Percentiles rank a stretch among this genome's conserved stretches.
Evolutionary conservation across 2,888 invertebrate genomes (phyloP).

Genomic region (Tetragnatha montana): DNA sequence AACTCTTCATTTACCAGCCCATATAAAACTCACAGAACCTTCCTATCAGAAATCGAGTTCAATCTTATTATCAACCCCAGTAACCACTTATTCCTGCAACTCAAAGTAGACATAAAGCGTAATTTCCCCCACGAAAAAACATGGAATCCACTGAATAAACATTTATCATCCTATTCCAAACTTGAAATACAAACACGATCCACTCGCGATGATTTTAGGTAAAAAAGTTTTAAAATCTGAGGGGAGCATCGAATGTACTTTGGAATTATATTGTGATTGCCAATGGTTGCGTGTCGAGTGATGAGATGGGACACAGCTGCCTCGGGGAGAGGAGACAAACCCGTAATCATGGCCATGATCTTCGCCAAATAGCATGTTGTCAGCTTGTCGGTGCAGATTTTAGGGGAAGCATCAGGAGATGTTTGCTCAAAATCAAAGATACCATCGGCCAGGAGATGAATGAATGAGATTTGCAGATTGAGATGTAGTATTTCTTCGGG

Average conservation of each 20-base stretch:
- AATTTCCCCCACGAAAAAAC: too few relatives aligned
- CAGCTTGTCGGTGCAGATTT: constrained; percentile 7
- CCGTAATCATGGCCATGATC: constrained; percentile 42
- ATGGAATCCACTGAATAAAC: not conserved
- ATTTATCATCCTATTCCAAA: constrained; percentile 26
- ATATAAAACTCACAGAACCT: too few relatives aligned
- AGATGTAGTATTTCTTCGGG: too few relatives aligned
- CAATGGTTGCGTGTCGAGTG: constrained; percentile 3
- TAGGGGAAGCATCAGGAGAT: not conserved
- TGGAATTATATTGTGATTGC: constrained; percentile 35
- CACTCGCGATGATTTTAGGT: not conserved
- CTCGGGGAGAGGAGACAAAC: constrained; percentile 11
- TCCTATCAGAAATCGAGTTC: too few relatives aligned
- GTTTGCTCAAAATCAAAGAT: not conserved
- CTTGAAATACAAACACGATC: not conserved
- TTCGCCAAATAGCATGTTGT: constrained; percentile 26
- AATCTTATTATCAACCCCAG: too few relatives aligned
- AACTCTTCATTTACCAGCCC: too few relatives aligned
- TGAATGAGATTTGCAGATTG: not conserved
- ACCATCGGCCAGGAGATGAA: not conserved
- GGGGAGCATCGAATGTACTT: not conserved
- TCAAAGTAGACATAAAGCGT: too few relatives aligned
- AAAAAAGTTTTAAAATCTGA: not conserved
- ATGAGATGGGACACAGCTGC: not conserved
- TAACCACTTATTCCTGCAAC: too few relatives aligned